Conservation (phyloP, 2,888 invertebrate genomes). For the Zelleria hepariella region DNA sequence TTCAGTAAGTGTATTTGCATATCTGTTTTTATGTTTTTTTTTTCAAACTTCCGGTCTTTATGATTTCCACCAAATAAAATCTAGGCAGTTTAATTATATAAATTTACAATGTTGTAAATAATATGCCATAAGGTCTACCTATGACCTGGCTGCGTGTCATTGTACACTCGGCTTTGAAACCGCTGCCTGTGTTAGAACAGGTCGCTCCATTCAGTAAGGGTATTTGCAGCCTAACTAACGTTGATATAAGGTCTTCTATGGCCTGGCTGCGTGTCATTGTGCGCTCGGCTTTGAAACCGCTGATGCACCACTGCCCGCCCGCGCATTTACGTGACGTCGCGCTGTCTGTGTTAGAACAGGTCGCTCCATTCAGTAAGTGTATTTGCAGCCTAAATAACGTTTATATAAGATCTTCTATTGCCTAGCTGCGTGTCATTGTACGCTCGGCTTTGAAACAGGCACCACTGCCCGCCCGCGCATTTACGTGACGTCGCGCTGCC, state of each 20-base stretch:
- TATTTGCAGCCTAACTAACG: no score
- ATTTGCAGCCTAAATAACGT: no score
- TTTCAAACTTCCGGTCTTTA: no score
- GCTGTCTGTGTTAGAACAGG: constrained; percentile 78
- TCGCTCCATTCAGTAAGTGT: no score
- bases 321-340: constrained; percentile 83
- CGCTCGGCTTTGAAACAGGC: constrained; percentile 87
- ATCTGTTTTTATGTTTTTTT: no score
- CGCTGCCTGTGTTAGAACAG: constrained; percentile 83
- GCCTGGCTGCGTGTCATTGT: constrained; percentile 86
- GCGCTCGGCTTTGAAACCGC: constrained; percentile 87
- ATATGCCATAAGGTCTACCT: no score
- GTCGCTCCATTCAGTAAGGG: no score
- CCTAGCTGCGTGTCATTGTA: constrained; percentile 84
- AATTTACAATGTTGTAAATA: no score
- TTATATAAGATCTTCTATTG: no score
- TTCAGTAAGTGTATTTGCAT: constrained; percentile 74
- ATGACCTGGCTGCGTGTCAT: constrained; percentile 85
- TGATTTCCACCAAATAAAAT: no score
- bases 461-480: constrained; percentile 87
- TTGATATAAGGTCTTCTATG: no score
- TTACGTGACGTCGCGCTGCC: constrained; percentile 84
- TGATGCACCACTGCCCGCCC: constrained; percentile 88
- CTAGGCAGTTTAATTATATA: no score
- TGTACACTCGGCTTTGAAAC: constrained; percentile 87